Percentiles rank a stretch among this genome's conserved stretches.
These are phyloP conservation scores for Mechanitis mazaeus DNA, from an alignment of 2,888 invertebrate species.

Conservation along the genomic window DNA sequence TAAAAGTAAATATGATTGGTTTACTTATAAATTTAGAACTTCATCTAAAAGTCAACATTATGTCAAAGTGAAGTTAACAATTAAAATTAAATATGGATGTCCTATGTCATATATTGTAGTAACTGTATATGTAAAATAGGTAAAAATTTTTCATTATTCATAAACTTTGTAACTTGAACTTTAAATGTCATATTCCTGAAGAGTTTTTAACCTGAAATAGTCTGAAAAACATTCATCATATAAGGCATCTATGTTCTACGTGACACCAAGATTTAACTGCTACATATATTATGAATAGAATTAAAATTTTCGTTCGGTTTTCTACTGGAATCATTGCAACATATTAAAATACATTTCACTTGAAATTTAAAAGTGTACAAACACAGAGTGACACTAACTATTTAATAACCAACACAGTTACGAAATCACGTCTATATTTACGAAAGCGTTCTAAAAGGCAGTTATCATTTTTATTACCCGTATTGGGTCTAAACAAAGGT, in stretches of 20 bases:
- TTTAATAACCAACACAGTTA: slow-evolving; percentile 18
- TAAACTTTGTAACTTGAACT: too few relatives aligned
- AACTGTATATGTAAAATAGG: neutral
- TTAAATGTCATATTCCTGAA: neutral
- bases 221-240: slow-evolving; percentile 19
- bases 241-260: slow-evolving; percentile 6
- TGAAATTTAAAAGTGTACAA: neutral
- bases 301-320: neutral
- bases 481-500: slow-evolving; percentile 61
- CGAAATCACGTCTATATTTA: slow-evolving; percentile 27
- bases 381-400: slow-evolving; percentile 19
- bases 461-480: slow-evolving; percentile 53
- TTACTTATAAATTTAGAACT: neutral
- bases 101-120: neutral
- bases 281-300: neutral
- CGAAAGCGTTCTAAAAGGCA: slow-evolving; percentile 29
- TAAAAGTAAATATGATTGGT: too few relatives aligned
- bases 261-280: slow-evolving; percentile 10
- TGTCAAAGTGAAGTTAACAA: too few relatives aligned
- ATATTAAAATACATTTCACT: neutral
- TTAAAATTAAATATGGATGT: neutral
- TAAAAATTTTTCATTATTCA: neutral
- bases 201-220: neutral
- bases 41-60: too few relatives aligned
- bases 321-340: neutral